phyloP scores from a whole-genome alignment of 2,113 vertebrate genomes.

The Amblyopsis rosae region DNA sequence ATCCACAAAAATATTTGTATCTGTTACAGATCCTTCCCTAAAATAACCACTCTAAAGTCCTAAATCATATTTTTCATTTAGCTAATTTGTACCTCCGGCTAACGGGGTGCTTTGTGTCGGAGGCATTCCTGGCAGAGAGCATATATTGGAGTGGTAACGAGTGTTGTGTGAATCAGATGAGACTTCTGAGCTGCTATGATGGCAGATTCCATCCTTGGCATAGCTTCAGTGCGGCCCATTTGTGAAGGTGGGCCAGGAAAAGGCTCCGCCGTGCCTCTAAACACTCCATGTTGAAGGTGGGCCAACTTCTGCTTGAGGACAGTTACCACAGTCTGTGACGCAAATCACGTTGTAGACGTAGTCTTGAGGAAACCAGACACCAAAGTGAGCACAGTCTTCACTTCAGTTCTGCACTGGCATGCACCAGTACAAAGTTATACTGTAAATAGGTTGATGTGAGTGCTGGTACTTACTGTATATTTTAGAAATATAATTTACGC shows the following conservation, averaged over 20 bases:
- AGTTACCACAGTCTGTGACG: slow-evolving; percentile 9
- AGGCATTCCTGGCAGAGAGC: no score
- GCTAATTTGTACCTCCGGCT: no score
- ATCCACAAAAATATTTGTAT: no score
- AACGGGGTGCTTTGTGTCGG: no score
- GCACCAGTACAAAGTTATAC: no score
- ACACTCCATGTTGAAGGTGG: slow-evolving; percentile 52
- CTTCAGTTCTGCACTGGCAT: not conserved
- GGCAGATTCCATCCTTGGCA: slow-evolving; percentile 39
- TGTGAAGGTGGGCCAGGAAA: slow-evolving; percentile 42
- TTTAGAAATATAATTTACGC: no score
- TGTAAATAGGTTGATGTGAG: no score
- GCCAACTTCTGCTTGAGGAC: slow-evolving; percentile 51
- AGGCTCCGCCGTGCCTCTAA: slow-evolving; percentile 33
- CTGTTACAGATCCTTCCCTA: no score
- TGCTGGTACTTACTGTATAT: no score
- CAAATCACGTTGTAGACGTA: slow-evolving; percentile 18
- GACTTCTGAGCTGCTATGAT: slow-evolving; percentile 4
- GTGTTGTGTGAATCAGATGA: not conserved
- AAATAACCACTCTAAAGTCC: no score
- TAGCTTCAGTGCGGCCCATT: slow-evolving; percentile 11
- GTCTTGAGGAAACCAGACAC: not conserved
- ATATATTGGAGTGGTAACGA: no score
- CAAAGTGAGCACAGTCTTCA: not conserved
- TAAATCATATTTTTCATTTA: no score